Evolutionary conservation across 2,113 vertebrate species (phyloP).

Genomic region (Lipophrys pholis): DNA sequence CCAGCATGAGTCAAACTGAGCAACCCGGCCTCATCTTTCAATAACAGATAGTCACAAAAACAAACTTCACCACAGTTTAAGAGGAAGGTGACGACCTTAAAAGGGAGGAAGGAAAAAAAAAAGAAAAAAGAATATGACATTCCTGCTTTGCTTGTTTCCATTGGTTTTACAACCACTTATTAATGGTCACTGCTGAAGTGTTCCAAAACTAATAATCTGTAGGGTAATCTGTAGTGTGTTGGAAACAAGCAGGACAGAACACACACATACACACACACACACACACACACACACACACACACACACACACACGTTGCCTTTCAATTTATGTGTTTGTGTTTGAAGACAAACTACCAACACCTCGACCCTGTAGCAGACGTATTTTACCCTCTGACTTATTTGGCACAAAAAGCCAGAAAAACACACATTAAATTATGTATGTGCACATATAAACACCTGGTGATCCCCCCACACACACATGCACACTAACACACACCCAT

Average conservation of each 20-base stretch:
- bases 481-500: neutral
- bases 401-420: slow-evolving; percentile 16
- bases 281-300: neutral
- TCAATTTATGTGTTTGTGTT: slow-evolving; percentile 1
- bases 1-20: neutral
- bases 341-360: slow-evolving; percentile 39
- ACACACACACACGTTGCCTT: neutral
- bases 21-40: neutral
- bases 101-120: neutral
- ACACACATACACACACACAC: neutral
- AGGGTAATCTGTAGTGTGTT: slow-evolving; percentile 23
- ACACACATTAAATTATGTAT: slow-evolving; percentile 17
- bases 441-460: slow-evolving; percentile 23
- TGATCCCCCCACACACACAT: neutral
- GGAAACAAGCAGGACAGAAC: no score
- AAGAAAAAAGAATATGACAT: neutral
- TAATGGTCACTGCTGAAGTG: neutral
- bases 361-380: slow-evolving; percentile 10
- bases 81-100: slow-evolving; percentile 13
- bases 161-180: slow-evolving; percentile 17
- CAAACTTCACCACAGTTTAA: neutral
- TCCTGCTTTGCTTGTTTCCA: neutral
- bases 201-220: slow-evolving; percentile 58
- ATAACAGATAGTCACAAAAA: slow-evolving; percentile 1
- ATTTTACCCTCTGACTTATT: slow-evolving; percentile 31